Base-by-base conservation (phyloP, 2,113 vertebrate species). In the Onychorhynchus coronatus region DNA sequence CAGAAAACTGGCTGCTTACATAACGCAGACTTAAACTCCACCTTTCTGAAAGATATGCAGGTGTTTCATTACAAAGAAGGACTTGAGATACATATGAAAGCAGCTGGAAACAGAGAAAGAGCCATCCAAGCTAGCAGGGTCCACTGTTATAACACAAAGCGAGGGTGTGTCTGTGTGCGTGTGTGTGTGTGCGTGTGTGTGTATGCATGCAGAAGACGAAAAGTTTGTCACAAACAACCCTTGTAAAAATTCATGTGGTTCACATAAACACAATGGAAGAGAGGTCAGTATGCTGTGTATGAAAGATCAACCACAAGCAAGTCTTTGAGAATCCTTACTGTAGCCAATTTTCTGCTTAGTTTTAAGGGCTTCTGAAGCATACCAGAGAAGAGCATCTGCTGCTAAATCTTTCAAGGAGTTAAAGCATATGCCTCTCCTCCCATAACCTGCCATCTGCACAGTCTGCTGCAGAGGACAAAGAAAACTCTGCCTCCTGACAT, bases 31-130 rank as follows among this genome's bases (percentile, higher is more conserved):
- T 72, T 50, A 75, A 15, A 47, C 61, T 85, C 44, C 44, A 75
- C 41, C 37, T 76, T 91, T 91, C 74, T 85, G 79, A 90, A 85
- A 82, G 70, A 53, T 30, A 42, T 1, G 8, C 86, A 95, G 80
- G 92, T 86, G 88, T 93, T 96, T 94, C 89, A 91, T 86, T 92
- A 86, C 77, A 82, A 72, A 74, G 68, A 76, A 85, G 28, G 47
- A 74, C 25, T 53, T 44, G 39, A 82, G 28, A 39, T 49, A 75
- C 21, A 8, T 7, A 53, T 24, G 41, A 89, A 95, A 89, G 68
- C 73, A 88, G 68, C 79, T 91, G 80, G 67, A 89, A 85, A 72
- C 50, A 78, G 56, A 93, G 33, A 65, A 83, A 39, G 31, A 88
- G 18, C 22, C 47, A 72, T 44, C 47, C 61, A 44, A 78, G 28